Evolutionary conservation across 2,888 invertebrate species (phyloP), one percentile per base, ranked within the genome.

Genomic region (Archips crataeganus): DNA sequence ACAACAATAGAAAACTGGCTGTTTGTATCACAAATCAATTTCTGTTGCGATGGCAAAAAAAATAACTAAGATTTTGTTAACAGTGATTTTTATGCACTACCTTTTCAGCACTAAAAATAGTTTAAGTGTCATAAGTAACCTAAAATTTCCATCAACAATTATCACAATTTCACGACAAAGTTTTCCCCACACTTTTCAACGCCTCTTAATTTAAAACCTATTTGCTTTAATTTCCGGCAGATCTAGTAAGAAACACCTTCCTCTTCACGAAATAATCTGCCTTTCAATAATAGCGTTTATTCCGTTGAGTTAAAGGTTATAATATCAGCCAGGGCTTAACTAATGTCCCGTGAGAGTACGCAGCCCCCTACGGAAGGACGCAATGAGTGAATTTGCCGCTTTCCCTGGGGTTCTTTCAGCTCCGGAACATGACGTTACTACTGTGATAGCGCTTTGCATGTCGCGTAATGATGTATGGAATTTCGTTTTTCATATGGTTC

Each of bases 281-380:
- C 34, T 66, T 13, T 3, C 54, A 47, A 68, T 47, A 47, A 13
- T 45, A 5, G 32, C 57, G 45, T 49, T 15, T 72, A 68, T 61
- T 11, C 11, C 51, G 2, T 39, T 49, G 54, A 15, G 2, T 39
- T 23, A 63, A 63, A 62, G 63, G 32, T 47, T 51, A 45, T 51
- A 42, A 57, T 57, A 32, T 10, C 32, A 32, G 32, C 11, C 11
- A 32, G 47, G 9, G 32, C 47, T 32, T 45, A 8, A 49, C 63
- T 57, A n/a, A 60, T 59, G 49, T 61, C 69, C 65, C 75, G 75
- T 60, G 74, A 63, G 70, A 69, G 64, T 62, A 4, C 70, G 42
- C 73, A 69, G 71, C 74, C 81, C 87, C 87, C 87, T 82, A 79
- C 87, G 89, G 90, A 89, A 88, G 87, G 84, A 86, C 73, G 85